Evolutionary conservation across 2,797 vertebrate genomes (phyloP).

Genomic region (Macropodus opercularis): DNA sequence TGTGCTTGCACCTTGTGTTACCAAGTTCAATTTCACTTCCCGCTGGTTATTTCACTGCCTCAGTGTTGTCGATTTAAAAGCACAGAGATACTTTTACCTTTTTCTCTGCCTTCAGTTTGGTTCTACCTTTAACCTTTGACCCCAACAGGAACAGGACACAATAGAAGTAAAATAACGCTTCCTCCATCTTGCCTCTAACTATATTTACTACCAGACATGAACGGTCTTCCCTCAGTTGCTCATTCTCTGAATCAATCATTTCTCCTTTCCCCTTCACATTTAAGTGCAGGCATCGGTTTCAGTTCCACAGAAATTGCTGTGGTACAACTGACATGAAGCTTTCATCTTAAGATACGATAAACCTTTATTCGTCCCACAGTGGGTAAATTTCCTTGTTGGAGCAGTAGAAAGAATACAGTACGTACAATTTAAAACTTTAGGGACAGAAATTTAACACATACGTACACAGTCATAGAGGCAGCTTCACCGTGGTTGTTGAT

Average conservation of each 20-base stretch:
- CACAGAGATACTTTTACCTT: background rate
- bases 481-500: no score
- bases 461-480: no score
- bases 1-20: no score
- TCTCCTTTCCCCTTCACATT: background rate
- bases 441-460: no score
- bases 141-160: conserved; percentile 65
- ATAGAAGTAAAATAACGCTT: conserved; percentile 68
- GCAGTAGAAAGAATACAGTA: no score
- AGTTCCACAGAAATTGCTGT: background rate
- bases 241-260: background rate
- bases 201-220: conserved; percentile 54
- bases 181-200: conserved; percentile 56
- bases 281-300: conserved; percentile 1
- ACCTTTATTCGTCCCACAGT: no score
- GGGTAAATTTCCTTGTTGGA: no score
- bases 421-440: no score
- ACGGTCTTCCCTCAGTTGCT: conserved; percentile 5
- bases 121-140: conserved; percentile 53
- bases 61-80: background rate
- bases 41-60: background rate
- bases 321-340: background rate
- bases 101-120: conserved; percentile 19
- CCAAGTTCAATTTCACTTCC: background rate
- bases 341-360: no score